phyloP scores from a whole-genome alignment of 2,888 invertebrate genomes.

The Ypsolopha scabrella region DNA sequence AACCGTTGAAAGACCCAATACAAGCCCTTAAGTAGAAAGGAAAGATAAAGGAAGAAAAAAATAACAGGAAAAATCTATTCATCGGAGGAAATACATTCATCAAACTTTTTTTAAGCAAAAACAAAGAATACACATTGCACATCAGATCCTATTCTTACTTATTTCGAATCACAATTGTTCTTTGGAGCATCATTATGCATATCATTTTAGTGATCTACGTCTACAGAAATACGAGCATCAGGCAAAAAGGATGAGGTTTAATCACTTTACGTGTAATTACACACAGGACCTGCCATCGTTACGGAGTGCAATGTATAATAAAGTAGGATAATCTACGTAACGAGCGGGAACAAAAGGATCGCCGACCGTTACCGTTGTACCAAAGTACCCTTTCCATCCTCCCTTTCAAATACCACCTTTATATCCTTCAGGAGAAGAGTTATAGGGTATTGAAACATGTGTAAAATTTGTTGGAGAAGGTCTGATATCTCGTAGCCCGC shows the following conservation, averaged over 20 bases:
- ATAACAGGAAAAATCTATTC: too few relatives aligned
- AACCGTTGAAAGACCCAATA: too few relatives aligned
- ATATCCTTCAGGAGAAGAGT: neutral
- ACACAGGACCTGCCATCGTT: neutral
- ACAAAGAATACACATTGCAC: too few relatives aligned
- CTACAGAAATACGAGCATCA: too few relatives aligned
- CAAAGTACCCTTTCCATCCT: neutral
- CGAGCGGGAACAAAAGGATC: constrained; percentile 31
- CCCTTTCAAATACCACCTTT: neutral
- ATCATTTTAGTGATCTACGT: too few relatives aligned
- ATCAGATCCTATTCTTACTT: too few relatives aligned
- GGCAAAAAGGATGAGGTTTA: neutral
- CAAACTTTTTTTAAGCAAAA: too few relatives aligned
- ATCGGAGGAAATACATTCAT: too few relatives aligned
- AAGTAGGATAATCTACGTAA: constrained; percentile 25
- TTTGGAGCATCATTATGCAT: too few relatives aligned
- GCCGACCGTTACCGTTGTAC: constrained; percentile 3
- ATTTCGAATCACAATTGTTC: too few relatives aligned
- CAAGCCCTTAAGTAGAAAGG: too few relatives aligned
- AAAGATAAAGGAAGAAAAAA: too few relatives aligned
- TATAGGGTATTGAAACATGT: neutral
- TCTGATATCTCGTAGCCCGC: neutral
- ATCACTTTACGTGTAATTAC: constrained; percentile 1
- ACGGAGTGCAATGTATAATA: constrained; percentile 1
- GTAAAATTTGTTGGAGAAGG: neutral